Evolutionary conservation across 2,797 vertebrate species (phyloP), one percentile per base, ranked within the genome.

Genomic region (Chelon auratus): DNA sequence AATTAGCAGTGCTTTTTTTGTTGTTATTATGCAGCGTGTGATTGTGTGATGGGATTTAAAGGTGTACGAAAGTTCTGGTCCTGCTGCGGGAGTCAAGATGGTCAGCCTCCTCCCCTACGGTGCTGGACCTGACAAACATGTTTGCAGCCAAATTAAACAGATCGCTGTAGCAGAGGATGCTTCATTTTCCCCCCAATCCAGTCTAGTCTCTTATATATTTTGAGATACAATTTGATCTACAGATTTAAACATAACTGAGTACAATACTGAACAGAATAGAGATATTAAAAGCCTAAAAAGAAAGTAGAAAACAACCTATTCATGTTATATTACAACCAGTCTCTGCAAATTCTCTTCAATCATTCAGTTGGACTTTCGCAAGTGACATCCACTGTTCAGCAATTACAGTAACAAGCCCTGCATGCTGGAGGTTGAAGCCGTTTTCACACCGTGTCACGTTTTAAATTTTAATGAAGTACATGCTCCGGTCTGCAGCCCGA

Each of bases 31-130:
- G 30, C 6, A 0, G 52, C 20, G 62, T 36, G 65, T 64, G 50
- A 37, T 14, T 50, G 39, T 48, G 18, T 54, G 20, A 53, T 39
- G 18, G 26, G 57, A 72, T 64, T 2, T 45, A 47, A 63, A 53
- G 50, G 24, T 6, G 24, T 62, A 69, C 50, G 20, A 72, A 7
- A 10, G 52, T 15, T 74, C 4, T 2, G 70, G 14, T 80, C 66
- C 63, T 57, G 73, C 77, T 63, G 77, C 6, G 68, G 56, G 64
- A 64, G 80, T 72, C 68, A 65, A 51, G 73, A 77, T 56, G 67
- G 43, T 76, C 51, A 3, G 14, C 15, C 0, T 71, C 54, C 64
- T 68, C 37, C 64, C 69, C 68, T 18, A 4, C 70, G 22, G 75
- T 18, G 66, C 61, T 51, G 70, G 24, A 76, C 55, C 42, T 55